phyloP scores from a whole-genome alignment of 1,140 invertebrate species.

The Glossosoma conforme region DNA sequence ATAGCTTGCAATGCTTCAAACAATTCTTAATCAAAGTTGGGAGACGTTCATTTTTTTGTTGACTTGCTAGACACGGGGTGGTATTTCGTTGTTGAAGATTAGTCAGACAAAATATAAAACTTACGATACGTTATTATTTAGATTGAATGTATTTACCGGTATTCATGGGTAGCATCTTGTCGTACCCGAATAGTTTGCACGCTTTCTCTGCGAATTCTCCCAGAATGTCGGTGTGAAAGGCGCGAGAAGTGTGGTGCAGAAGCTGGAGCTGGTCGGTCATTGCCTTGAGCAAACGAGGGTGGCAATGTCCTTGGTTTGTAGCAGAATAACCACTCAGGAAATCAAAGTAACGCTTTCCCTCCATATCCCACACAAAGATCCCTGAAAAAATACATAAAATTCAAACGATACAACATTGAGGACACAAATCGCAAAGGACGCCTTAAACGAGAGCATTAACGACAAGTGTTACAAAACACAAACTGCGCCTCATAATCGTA shows the following conservation, averaged over 20 bases:
- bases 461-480: no score
- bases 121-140: constrained; percentile 1
- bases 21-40: no score
- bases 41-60: no score
- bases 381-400: constrained; percentile 50
- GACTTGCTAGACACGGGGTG: background rate
- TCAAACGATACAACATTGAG: no score
- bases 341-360: constrained; percentile 86
- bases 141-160: constrained; percentile 61
- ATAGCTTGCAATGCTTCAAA: no score
- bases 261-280: constrained; percentile 59
- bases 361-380: constrained; percentile 87
- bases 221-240: constrained; percentile 84
- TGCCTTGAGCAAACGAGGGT: constrained; percentile 81
- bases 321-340: constrained; percentile 92
- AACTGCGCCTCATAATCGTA: no score
- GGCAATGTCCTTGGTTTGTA: constrained; percentile 94
- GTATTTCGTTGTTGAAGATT: constrained; percentile 3
- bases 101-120: background rate
- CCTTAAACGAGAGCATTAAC: no score
- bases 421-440: no score
- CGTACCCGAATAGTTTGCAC: constrained; percentile 82
- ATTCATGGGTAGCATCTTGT: constrained; percentile 95
- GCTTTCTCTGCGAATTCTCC: constrained; percentile 90
- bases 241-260: constrained; percentile 66